Percentiles rank a stretch among this genome's conserved stretches.
Evolutionary conservation across 2,797 vertebrate genomes (phyloP).

Genomic region (Pelodytes ibericus): DNA sequence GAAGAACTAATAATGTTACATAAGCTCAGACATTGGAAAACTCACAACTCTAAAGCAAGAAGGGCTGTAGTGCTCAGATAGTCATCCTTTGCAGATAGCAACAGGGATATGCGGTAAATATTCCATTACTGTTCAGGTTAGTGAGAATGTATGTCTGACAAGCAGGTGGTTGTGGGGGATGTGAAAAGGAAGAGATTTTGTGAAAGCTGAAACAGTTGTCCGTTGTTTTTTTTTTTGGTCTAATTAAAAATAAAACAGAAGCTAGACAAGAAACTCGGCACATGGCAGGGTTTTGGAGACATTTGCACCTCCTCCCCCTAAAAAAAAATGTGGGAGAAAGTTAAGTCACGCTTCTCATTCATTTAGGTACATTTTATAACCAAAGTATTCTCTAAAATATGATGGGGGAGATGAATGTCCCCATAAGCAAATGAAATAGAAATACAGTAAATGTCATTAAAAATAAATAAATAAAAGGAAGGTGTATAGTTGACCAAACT

Average conservation of each 20-base stretch:
- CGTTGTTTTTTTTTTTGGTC: slow-evolving; percentile 28
- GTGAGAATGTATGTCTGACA: slow-evolving; percentile 18
- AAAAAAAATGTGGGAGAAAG: background rate
- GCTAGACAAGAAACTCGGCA: slow-evolving; percentile 33
- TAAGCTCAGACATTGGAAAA: too few relatives aligned
- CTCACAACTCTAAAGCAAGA: too few relatives aligned
- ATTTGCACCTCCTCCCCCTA: background rate
- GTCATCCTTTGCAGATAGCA: too few relatives aligned
- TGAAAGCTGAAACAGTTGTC: slow-evolving; percentile 42
- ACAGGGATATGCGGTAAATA: slow-evolving; percentile 7
- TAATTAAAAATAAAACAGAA: slow-evolving; percentile 56
- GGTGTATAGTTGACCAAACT: too few relatives aligned
- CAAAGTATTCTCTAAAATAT: background rate
- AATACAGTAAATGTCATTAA: too few relatives aligned
- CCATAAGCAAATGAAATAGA: background rate
- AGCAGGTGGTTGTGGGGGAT: slow-evolving; percentile 51
- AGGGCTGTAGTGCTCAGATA: too few relatives aligned
- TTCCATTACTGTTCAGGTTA: background rate
- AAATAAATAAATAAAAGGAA: too few relatives aligned
- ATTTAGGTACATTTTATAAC: slow-evolving; percentile 1
- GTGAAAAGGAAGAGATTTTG: slow-evolving; percentile 11
- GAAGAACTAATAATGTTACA: too few relatives aligned
- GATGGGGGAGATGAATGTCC: background rate
- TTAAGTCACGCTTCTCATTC: background rate
- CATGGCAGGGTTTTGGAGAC: slow-evolving; percentile 33